Percentiles rank a stretch among this genome's conserved stretches.
These are phyloP conservation scores for Poecilia wingei DNA, from an alignment of 2,797 vertebrate species.

Conservation along the genomic window DNA sequence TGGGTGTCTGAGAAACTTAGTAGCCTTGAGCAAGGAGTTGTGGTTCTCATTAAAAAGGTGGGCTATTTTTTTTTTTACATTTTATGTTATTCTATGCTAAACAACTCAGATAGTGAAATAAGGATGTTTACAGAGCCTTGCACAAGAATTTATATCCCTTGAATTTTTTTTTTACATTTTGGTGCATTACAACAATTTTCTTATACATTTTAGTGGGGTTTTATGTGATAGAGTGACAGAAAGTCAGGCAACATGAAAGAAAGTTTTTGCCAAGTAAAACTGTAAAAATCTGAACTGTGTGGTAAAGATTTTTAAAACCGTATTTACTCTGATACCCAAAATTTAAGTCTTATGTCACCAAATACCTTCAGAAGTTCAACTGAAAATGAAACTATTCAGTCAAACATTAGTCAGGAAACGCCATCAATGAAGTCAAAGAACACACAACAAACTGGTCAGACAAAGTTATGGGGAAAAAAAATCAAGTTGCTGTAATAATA, in stretches of 20 bases:
- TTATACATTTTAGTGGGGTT: not conserved
- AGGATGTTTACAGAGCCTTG: not conserved
- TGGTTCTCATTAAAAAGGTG: constrained; percentile 82
- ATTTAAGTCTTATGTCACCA: not conserved
- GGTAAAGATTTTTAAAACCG: not conserved
- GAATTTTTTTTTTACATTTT: not conserved
- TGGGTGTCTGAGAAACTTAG: constrained; percentile 82
- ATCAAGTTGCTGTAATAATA: not conserved
- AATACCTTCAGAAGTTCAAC: not conserved
- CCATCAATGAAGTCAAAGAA: not conserved
- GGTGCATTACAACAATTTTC: not conserved
- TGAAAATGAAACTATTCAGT: not conserved
- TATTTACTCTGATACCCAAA: not conserved
- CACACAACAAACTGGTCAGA: not conserved
- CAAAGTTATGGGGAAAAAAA: not conserved
- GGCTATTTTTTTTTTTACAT: not conserved
- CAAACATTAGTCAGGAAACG: not conserved
- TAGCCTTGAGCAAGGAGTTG: constrained; percentile 80
- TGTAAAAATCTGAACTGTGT: not conserved
- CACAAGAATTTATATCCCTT: not conserved
- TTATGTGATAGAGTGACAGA: not conserved
- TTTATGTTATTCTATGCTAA: not conserved
- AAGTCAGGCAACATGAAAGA: not conserved
- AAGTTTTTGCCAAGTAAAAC: not conserved
- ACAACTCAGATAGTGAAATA: not conserved